Base-by-base conservation (phyloP, 2,888 invertebrate species). In the Gryllus longicercus region DNA sequence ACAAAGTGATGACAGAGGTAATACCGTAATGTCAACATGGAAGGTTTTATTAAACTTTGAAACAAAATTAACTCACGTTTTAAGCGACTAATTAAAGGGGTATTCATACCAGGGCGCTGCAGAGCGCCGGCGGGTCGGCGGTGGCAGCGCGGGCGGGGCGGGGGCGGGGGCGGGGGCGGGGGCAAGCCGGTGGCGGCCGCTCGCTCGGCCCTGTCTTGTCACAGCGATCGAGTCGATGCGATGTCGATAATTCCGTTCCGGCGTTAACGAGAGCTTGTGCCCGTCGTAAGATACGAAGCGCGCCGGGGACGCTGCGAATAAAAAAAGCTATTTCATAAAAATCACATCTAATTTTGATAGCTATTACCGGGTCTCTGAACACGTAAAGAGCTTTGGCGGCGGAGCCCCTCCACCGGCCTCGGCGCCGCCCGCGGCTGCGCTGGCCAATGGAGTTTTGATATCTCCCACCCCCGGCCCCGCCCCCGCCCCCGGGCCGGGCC, bases 281-380 rank as follows among this genome's bases (percentile, higher is more conserved):
- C 16, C 63, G 63, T n/a, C 63, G n/a, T n/a, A 63, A 63, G 63
- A 63, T 63, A n/a, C 10, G 63, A 63, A n/a, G 38, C 38, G 38
- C 38, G 38, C 38, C 38, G 38, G 38, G 38, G 63, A 14, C n/a
- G 63, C 63, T 63, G 14, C 63, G 14, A 76, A 76, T 25, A 4
- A 76, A 76, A 76, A 76, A 76, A 76, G 76, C 76, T 76, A 76
- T 76, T 76, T 76, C 76, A 76, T 76, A 76, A 76, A 76, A 76
- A 76, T 76, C 76, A 76, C 25, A 79, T 75, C 76, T 79, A 79
- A 79, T 80, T 80, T 80, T 80, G 74, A 63, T 78, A 76, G 75
- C 77, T 79, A 74, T 77, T 79, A 79, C 80, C 38, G 80, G 75
- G 80, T 51, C 76, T 38, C 25, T 78, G 76, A 80, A 51, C 75